Conservation (phyloP, 2,888 invertebrate species). For the Congeria kusceri region DNA sequence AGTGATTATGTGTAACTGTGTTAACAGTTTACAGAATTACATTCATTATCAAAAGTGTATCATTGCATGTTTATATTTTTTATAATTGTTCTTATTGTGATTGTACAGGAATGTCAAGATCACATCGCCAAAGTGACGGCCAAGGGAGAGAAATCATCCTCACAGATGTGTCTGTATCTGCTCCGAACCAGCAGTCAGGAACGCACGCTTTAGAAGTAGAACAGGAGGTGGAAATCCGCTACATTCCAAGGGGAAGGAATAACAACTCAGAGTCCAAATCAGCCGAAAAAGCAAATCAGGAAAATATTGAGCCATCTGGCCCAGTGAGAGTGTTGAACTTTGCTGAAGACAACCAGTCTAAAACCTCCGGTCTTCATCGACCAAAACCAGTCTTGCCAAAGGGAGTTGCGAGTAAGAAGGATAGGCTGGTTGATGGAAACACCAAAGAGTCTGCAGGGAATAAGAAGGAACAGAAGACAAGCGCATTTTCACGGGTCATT, state of each 20-base stretch:
- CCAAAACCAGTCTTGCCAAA: conserved; percentile 64
- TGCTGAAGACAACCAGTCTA: conserved; percentile 43
- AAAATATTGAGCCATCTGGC: conserved; percentile 62
- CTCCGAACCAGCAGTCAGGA: conserved; percentile 30
- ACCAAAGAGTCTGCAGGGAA: conserved; percentile 49
- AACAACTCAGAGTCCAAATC: conserved; percentile 23
- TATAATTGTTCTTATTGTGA: no score
- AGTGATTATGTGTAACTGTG: no score
- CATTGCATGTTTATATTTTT: no score
- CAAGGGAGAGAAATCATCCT: conserved; percentile 42
- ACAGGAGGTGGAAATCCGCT: conserved; percentile 60
- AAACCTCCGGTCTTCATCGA: conserved; percentile 57
- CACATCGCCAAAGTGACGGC: conserved; percentile 31
- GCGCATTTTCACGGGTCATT: conserved; percentile 61
- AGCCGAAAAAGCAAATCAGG: conserved; percentile 32
- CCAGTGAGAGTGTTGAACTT: conserved; percentile 60
- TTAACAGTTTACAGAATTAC: no score
- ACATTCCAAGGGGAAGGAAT: conserved; percentile 31
- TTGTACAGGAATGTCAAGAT: no score
- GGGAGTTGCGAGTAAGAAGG: conserved; percentile 40
- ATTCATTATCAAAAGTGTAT: no score
- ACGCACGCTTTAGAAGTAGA: conserved; percentile 47
- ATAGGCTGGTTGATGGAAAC: conserved; percentile 9
- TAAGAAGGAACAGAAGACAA: conserved; percentile 47
- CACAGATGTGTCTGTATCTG: conserved; percentile 51